phyloP scores from a whole-genome alignment of 2,888 invertebrate species.

The Agrochola lychnidis region DNA sequence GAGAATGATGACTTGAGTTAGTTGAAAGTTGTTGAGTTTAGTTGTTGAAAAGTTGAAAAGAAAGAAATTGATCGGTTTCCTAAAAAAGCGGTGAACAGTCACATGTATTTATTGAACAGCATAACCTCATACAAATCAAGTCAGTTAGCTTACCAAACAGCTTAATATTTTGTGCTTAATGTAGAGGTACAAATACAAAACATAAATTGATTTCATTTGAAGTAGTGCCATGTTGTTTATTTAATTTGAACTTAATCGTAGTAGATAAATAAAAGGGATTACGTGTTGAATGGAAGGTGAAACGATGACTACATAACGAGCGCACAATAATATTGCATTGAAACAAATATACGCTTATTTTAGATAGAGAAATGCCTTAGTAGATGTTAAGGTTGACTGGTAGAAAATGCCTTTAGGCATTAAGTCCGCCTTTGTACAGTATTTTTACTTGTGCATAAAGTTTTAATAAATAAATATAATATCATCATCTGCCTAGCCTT shows the following conservation, averaged over 20 bases:
- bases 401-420: too few relatives aligned
- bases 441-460: too few relatives aligned
- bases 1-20: neutral
- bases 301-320: constrained; percentile 70
- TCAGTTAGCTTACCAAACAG: constrained; percentile 67
- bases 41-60: neutral
- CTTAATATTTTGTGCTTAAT: constrained; percentile 67
- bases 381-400: too few relatives aligned
- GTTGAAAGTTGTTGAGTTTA: neutral
- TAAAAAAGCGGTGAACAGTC: neutral
- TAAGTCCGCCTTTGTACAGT: too few relatives aligned
- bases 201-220: constrained; percentile 29
- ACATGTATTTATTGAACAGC: constrained; percentile 54
- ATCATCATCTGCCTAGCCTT: too few relatives aligned
- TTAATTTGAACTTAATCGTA: constrained; percentile 50
- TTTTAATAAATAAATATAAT: too few relatives aligned
- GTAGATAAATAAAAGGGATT: constrained; percentile 69
- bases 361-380: constrained; percentile 89
- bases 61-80: neutral
- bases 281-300: constrained; percentile 79
- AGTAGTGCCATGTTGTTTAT: constrained; percentile 71
- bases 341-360: constrained; percentile 88
- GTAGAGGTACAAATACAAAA: constrained; percentile 46
- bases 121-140: constrained; percentile 66
- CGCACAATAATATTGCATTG: constrained; percentile 85